Evolutionary conservation across 37 sponge, comb jelly and placozoan species (phyloP), one percentile per base, ranked within the genome.

Genomic region (Ianthella basta): DNA sequence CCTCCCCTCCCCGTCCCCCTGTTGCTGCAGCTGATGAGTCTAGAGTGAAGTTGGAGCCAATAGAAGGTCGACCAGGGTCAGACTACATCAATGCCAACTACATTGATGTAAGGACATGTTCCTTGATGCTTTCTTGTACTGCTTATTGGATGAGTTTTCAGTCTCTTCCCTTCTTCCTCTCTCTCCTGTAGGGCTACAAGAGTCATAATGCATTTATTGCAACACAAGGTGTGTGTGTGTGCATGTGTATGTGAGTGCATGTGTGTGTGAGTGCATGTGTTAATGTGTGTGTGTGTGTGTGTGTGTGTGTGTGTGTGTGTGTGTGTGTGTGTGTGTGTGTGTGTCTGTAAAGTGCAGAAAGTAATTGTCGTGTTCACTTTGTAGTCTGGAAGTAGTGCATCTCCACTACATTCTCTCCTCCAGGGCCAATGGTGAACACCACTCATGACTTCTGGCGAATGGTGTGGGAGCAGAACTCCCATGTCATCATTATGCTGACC

Each of bases 51-150:
- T 72, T 94, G 19, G 57, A 44, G 15, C 34, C 23, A 0, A 88
- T 82, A 15, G 88, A 83, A 21, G 91, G 81, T 0, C 30, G 79
- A 27, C 85, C 87, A 35, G 91, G 91, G 35, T 90, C 91, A 19
- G 94, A 94, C 72, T 94, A 90, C 69, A 94, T 94, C 69, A 94
- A 94, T 60, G 94, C 91, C 63, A 94, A 94, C 70, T 94, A 86
- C 89, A 94, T 94, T 65, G 91, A 90, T 73, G 94, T 94, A 50
- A 56, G 87, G 37, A 19, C 24, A n/a, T 35, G 4, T 20, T 16
- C 20, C 0, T 0, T 4, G 13, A 54, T 40, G 53, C 38, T 3
- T 40, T 1, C 19, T 37, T 78, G 55, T 78, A 41, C 37, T 37
- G 32, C 23, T 78, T 50, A 4, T 37, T 38, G 55, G 32, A 41